These are phyloP conservation scores for Eupristina koningsbergeri DNA, from an alignment of 1,140 invertebrate species.

Conservation along the genomic window DNA sequence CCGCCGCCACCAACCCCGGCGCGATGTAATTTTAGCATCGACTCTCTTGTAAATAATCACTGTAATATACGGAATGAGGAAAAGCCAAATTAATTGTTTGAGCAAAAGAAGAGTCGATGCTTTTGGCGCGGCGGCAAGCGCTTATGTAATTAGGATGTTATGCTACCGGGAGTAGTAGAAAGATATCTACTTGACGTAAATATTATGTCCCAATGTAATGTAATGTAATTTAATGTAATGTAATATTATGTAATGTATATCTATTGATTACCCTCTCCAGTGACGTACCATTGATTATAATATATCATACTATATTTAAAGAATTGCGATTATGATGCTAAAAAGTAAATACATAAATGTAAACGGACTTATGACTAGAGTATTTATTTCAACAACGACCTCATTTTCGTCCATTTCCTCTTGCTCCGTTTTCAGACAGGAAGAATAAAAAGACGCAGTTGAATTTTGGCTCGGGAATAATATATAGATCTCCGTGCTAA, in stretches of 20 bases:
- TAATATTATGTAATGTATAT: slow-evolving; percentile 30
- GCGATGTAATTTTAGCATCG: slow-evolving; percentile 44
- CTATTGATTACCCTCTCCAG: slow-evolving; percentile 24
- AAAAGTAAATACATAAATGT: slow-evolving; percentile 57
- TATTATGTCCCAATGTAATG: slow-evolving; percentile 17
- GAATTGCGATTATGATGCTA: slow-evolving; percentile 3
- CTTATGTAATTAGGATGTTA: slow-evolving; percentile 20
- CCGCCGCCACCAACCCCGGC: slow-evolving; percentile 6
- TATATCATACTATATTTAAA: slow-evolving; percentile 46
- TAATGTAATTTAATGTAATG: slow-evolving; percentile 21
- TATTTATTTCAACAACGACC: slow-evolving; percentile 7
- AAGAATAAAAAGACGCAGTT: background rate
- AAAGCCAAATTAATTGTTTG: background rate
- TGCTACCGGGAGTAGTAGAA: background rate
- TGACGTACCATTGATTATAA: slow-evolving; percentile 51
- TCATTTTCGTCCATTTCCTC: background rate
- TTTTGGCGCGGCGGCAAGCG: background rate
- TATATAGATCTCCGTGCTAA: background rate
- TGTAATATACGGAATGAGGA: slow-evolving; percentile 40
- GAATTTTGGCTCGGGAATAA: background rate
- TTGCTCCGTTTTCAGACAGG: background rate
- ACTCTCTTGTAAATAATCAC: slow-evolving; percentile 51
- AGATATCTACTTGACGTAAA: background rate
- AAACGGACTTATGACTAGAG: slow-evolving; percentile 34
- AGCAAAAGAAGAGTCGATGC: background rate